phyloP scores from a whole-genome alignment of 2,113 vertebrate genomes.

The Xiphias gladius region DNA sequence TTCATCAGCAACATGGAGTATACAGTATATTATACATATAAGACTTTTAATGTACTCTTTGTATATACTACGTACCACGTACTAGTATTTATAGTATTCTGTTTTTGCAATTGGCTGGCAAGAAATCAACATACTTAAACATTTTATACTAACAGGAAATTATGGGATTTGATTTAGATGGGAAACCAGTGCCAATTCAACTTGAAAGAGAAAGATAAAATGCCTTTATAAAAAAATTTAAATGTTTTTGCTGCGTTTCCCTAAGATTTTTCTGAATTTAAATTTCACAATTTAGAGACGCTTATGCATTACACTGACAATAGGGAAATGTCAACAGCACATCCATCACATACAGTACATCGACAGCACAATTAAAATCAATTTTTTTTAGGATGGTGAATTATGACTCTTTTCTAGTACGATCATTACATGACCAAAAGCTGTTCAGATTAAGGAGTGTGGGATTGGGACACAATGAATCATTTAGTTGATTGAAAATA shows the following conservation, averaged over 20 bases:
- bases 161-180: neutral
- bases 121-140: neutral
- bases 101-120: neutral
- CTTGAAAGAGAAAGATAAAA: slow-evolving; percentile 22
- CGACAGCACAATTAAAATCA: neutral
- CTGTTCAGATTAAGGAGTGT: neutral
- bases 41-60: neutral
- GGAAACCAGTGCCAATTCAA: slow-evolving; percentile 13
- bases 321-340: neutral
- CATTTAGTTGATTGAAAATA: neutral
- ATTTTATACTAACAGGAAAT: neutral
- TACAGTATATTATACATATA: neutral
- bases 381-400: neutral
- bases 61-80: neutral
- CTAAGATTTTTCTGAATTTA: slow-evolving; percentile 3
- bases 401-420: neutral
- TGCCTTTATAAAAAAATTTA: neutral
- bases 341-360: neutral
- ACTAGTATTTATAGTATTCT: neutral
- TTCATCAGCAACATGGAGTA: neutral
- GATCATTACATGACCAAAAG: neutral
- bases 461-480: neutral
- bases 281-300: neutral
- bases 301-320: neutral
- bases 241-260: slow-evolving; percentile 5